Evolutionary conservation across 2,888 invertebrate species (phyloP).

Genomic region (Caenorhabditis sp.): DNA sequence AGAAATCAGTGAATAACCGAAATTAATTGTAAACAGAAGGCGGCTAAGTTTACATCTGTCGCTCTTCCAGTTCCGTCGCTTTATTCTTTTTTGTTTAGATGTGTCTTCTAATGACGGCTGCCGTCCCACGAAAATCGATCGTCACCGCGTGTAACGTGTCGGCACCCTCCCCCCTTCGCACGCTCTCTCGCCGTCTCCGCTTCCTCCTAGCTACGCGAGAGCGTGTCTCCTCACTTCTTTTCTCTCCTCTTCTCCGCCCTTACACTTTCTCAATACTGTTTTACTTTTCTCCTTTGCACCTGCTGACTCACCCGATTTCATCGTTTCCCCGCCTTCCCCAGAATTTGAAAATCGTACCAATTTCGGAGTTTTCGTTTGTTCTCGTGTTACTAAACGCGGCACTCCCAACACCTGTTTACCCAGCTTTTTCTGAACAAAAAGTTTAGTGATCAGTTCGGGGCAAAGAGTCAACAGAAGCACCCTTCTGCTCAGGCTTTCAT

Average conservation of each 20-base stretch:
- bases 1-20: conserved; percentile 8
- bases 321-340: background rate
- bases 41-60: background rate
- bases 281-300: conserved; percentile 6
- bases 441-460: conserved; percentile 32
- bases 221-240: conserved; percentile 13
- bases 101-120: background rate
- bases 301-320: conserved; percentile 23
- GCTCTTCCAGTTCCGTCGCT: conserved; percentile 10
- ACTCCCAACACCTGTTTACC: background rate
- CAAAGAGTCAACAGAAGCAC: conserved; percentile 25
- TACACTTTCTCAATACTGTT: conserved; percentile 40
- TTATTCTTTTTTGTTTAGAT: conserved; percentile 21
- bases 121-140: conserved; percentile 17
- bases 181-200: background rate
- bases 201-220: conserved; percentile 11
- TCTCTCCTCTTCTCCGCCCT: conserved; percentile 15
- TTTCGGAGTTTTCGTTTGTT: conserved; percentile 4
- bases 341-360: background rate
- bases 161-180: conserved; percentile 7
- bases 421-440: conserved; percentile 21
- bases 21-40: conserved; percentile 14
- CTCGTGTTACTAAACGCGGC: conserved; percentile 19
- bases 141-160: too few species aligned
- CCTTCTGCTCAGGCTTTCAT: conserved; percentile 3